These are phyloP conservation scores for Lycia hirtaria DNA, from an alignment of 2,888 invertebrate genomes.

Conservation along the genomic window DNA sequence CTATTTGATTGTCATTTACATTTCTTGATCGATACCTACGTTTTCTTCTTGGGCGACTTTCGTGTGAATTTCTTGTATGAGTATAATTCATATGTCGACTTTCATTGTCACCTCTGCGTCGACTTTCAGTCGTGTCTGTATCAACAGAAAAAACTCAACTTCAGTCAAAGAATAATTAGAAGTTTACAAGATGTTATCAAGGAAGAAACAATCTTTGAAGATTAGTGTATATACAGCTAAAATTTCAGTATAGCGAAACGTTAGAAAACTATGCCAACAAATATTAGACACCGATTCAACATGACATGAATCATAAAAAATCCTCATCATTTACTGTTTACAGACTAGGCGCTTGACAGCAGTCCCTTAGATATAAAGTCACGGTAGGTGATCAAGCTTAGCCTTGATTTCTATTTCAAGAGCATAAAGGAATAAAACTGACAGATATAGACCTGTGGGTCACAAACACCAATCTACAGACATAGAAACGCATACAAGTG, in stretches of 20 bases:
- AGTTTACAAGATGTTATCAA: too few relatives aligned
- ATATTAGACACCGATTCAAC: too few relatives aligned
- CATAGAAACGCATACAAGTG: slow-evolving; percentile 30
- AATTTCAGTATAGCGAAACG: too few relatives aligned
- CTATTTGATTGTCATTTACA: background rate
- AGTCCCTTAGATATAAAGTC: background rate
- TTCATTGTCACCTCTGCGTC: background rate
- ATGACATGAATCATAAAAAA: too few relatives aligned
- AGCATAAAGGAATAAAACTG: slow-evolving; percentile 20
- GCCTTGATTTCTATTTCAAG: slow-evolving; percentile 29
- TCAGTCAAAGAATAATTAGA: background rate
- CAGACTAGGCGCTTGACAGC: background rate
- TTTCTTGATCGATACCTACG: background rate
- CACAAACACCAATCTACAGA: slow-evolving; percentile 56
- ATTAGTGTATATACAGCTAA: too few relatives aligned
- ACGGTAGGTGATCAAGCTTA: background rate
- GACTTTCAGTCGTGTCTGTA: background rate
- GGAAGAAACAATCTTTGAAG: too few relatives aligned
- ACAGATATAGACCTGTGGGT: slow-evolving; percentile 41
- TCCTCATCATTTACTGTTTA: background rate
- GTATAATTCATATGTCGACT: background rate
- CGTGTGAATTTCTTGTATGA: background rate
- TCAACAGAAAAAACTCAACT: slow-evolving; percentile 19
- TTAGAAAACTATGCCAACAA: too few relatives aligned
- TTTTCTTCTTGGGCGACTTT: background rate